Evolutionary conservation across 1,140 invertebrate species (phyloP).

Genomic region (Cephus cinctus): DNA sequence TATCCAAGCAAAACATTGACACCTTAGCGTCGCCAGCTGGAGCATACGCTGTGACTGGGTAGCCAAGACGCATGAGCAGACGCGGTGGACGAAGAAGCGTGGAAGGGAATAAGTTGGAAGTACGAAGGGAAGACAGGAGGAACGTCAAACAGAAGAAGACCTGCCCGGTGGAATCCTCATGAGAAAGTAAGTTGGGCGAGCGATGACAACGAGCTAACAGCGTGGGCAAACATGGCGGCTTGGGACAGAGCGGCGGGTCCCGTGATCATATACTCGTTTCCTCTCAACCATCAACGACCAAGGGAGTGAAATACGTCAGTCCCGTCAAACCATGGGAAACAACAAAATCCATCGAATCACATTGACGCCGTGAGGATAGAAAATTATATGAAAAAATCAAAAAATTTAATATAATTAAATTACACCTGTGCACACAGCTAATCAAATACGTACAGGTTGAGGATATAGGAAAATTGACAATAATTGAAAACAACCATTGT

Average conservation of each 20-base stretch:
- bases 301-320: neutral
- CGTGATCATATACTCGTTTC: conserved; percentile 13
- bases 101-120: neutral
- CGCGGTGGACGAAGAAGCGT: neutral
- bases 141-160: conserved; percentile 44
- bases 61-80: no score
- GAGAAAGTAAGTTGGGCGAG: conserved; percentile 45
- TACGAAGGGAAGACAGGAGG: conserved; percentile 7
- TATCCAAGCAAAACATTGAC: conserved; percentile 52
- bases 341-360: conserved; percentile 12
- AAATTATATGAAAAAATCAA: neutral
- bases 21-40: conserved; percentile 37
- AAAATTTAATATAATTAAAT: no score
- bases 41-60: no score
- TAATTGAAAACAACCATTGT: neutral
- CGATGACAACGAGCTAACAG: conserved; percentile 54
- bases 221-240: conserved; percentile 50
- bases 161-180: conserved; percentile 36
- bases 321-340: conserved; percentile 25
- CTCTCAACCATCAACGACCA: conserved; percentile 32
- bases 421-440: no score
- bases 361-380: neutral
- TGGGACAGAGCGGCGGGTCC: conserved; percentile 35
- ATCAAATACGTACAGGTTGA: conserved; percentile 16
- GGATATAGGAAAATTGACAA: conserved; percentile 10